Conservation (phyloP, 1,140 invertebrate genomes). For the Halyomorpha halys region DNA sequence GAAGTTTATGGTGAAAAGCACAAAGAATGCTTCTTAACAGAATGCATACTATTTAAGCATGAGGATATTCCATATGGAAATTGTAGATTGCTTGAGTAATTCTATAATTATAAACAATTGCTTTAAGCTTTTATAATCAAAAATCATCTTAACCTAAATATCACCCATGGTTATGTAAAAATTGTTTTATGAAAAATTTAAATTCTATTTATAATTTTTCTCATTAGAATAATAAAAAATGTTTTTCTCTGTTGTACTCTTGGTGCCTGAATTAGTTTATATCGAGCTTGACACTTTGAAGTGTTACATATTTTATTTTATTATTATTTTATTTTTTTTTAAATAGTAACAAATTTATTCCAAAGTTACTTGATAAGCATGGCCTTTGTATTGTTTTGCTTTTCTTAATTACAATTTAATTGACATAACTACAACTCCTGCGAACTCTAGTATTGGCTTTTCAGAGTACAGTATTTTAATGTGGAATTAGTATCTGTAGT, state of each 20-base stretch:
- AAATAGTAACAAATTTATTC: too few species aligned
- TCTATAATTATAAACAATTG: not conserved
- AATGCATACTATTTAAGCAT: slow-evolving; percentile 5
- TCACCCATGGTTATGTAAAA: too few species aligned
- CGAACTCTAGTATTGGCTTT: not conserved
- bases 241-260: slow-evolving; percentile 14
- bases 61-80: not conserved
- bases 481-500: too few species aligned
- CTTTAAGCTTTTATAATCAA: too few species aligned
- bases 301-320: too few species aligned
- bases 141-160: too few species aligned
- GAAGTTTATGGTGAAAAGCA: not conserved
- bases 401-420: not conserved
- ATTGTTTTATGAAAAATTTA: too few species aligned
- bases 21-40: not conserved
- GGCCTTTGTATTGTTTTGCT: slow-evolving; percentile 10
- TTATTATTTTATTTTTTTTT: too few species aligned
- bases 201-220: not conserved
- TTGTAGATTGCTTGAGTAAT: not conserved
- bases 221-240: not conserved
- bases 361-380: not conserved
- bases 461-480: too few species aligned
- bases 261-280: slow-evolving; percentile 16
- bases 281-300: not conserved
- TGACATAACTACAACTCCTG: not conserved